Conservation (phyloP, 2,797 vertebrate species). For the Sternotherus odoratus region DNA sequence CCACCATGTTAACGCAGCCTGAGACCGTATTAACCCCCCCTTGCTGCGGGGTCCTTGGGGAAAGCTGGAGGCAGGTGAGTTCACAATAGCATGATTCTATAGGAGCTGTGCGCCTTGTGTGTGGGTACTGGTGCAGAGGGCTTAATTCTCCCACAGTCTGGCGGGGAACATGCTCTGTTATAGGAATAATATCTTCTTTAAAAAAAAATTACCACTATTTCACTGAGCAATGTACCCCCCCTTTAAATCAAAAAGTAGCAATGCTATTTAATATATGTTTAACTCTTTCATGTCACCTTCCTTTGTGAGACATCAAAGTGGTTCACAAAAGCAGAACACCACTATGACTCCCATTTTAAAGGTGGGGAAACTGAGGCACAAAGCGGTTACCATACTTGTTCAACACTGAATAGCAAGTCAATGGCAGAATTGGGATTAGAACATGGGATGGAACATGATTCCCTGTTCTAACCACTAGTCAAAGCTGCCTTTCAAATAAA, state of each 20-base stretch:
- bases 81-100: too few species aligned
- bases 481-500: not conserved
- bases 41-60: too few species aligned
- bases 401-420: not conserved
- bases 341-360: not conserved
- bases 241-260: not conserved
- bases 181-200: not conserved
- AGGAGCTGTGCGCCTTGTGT: too few species aligned
- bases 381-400: rapidly evolving
- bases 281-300: not conserved
- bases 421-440: too few species aligned
- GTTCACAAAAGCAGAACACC: not conserved
- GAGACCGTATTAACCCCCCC: too few species aligned
- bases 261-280: not conserved
- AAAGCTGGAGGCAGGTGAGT: too few species aligned
- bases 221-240: not conserved
- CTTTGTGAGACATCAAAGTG: not conserved
- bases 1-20: too few species aligned
- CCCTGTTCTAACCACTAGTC: not conserved
- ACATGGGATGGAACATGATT: not conserved
- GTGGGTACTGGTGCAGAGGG: not conserved
- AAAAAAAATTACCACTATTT: not conserved
- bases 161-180: not conserved
- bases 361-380: not conserved
- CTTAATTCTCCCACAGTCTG: not conserved